Evolutionary conservation across 2,888 invertebrate genomes (phyloP), one percentile per base, ranked within the genome.

Genomic region (Limnephilus rhombicus): DNA sequence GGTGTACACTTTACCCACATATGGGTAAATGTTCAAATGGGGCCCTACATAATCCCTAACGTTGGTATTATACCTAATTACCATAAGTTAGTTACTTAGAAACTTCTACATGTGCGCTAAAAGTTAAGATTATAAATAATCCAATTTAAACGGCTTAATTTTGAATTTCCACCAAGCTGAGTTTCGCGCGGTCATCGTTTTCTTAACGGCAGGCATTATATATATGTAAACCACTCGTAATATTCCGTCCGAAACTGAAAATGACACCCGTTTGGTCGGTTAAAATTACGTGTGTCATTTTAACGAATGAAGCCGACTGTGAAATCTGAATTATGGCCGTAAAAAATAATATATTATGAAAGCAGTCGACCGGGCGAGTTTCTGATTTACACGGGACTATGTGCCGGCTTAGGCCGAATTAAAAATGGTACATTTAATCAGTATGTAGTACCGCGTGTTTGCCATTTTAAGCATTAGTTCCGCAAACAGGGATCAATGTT

Each of bases 231-330:
- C 49, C 41, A 86, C 85, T 37, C 18, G 29, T 41, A 86, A 9
- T 86, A 68, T 68, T 68, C 24, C 68, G 68, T 68, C 68, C 68
- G 24, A 29, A 86, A 86, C 85, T 15, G 31, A 87, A 53, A 68
- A 68, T 87, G 87, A 87, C 87, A 68, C 87, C 34, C 29, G 68
- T 31, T 49, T 34, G 87, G 68, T 68, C 53, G 34, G 31, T 34
- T n/a, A 31, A 87, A 87, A 87, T 53, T 87, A 53, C 31, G 31
- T 29, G 87, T 37, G 87, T 53, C 53, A 53, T 87, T 49, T 87
- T 68, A 87, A 87, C 87, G 29, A 87, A 87, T 87, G 29, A 87
- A 87, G 87, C 53, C 87, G 87, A 29, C 53, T 53, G 87, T 87
- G 53, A 87, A 87, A 53, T 53, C 53, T 53, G 53, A 87, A 87